Evolutionary conservation across 2,888 invertebrate genomes (phyloP).

Genomic region (Frankliniella fusca): DNA sequence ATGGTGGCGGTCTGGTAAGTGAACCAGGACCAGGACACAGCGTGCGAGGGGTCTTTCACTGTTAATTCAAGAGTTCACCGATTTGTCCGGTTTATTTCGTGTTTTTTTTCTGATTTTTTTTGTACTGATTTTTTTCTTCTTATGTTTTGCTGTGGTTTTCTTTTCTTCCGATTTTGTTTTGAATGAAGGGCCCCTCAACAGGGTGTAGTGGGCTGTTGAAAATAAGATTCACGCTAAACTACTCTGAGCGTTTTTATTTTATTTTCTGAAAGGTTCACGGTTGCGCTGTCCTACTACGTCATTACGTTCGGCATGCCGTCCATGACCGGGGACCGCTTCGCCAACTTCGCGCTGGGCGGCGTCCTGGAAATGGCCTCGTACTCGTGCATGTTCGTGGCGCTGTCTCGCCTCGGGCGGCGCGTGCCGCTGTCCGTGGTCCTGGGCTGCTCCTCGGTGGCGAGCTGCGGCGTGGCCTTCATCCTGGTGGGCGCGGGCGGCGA

Average conservation of each 20-base stretch:
- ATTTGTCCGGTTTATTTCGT: no score
- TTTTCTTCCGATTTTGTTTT: no score
- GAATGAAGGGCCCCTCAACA: no score
- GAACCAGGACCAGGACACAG: not conserved
- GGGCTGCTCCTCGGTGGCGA: constrained; percentile 46
- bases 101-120: not conserved
- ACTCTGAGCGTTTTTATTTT: no score
- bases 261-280: constrained; percentile 50
- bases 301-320: constrained; percentile 48
- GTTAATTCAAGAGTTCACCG: no score
- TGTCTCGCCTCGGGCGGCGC: constrained; percentile 49
- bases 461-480: constrained; percentile 46
- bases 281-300: constrained; percentile 49
- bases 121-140: not conserved
- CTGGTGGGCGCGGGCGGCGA: constrained; percentile 34
- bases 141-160: not conserved
- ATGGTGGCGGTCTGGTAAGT: constrained; percentile 3
- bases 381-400: constrained; percentile 45
- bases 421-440: constrained; percentile 48
- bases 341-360: constrained; percentile 51
- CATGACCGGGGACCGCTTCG: constrained; percentile 49
- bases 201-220: no score
- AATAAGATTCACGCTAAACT: no score
- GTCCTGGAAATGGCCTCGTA: constrained; percentile 50
- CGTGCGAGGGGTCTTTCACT: not conserved